phyloP scores from a whole-genome alignment of 2,113 vertebrate species.

The Hypanus sabinus region DNA sequence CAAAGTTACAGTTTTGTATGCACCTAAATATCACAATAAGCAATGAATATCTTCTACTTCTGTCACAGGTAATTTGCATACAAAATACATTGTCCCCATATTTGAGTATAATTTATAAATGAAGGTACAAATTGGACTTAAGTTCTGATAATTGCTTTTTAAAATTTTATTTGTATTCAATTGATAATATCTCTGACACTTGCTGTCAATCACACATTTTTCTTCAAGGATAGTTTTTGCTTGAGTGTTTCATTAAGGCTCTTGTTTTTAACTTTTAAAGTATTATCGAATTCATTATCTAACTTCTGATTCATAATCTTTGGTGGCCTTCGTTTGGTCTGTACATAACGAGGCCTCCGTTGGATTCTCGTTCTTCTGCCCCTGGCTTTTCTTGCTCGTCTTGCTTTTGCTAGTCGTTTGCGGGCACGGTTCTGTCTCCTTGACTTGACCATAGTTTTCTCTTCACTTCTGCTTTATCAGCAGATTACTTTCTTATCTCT shows the following conservation, averaged over 20 bases:
- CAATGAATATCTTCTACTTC: too few species aligned
- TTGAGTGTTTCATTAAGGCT: slow-evolving; percentile 25
- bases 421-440: neutral
- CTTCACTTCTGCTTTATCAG: slow-evolving; percentile 16
- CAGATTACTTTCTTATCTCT: neutral
- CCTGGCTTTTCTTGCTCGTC: neutral
- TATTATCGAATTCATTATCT: slow-evolving; percentile 12
- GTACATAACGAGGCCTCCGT: neutral
- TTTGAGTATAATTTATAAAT: neutral
- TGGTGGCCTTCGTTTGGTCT: neutral
- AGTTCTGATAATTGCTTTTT: slow-evolving; percentile 18
- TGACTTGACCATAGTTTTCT: neutral
- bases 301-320: slow-evolving; percentile 7
- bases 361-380: neutral
- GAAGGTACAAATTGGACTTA: slow-evolving; percentile 20
- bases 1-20: too few species aligned
- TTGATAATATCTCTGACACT: neutral
- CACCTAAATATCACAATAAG: too few species aligned
- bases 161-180: slow-evolving; percentile 22
- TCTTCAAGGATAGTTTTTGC: slow-evolving; percentile 6
- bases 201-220: neutral
- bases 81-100: too few species aligned
- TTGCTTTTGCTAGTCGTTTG: neutral
- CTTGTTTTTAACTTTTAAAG: slow-evolving; percentile 32
- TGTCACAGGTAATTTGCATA: too few species aligned